phyloP scores from a whole-genome alignment of 2,888 invertebrate genomes.

The Cyrtodaria siliqua region DNA sequence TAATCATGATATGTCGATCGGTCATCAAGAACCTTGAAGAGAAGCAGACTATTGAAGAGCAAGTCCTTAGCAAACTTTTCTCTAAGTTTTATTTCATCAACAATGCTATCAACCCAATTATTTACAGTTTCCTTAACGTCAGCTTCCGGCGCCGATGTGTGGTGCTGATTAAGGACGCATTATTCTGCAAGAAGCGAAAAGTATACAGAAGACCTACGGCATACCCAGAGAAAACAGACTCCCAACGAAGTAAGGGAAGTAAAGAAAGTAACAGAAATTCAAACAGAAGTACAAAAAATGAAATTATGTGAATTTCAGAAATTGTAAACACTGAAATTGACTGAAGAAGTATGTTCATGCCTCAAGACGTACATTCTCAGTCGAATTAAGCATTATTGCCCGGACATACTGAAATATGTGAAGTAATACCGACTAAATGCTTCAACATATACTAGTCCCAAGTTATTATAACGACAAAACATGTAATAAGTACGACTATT shows the following conservation, averaged over 20 bases:
- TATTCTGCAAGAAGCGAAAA: slow-evolving; percentile 30
- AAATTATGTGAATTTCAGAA: slow-evolving; percentile 21
- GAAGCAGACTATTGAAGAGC: slow-evolving; percentile 51
- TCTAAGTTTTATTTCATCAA: slow-evolving; percentile 66
- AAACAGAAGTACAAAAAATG: slow-evolving; percentile 51
- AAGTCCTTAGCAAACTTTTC: slow-evolving; percentile 65
- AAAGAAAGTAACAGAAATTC: slow-evolving; percentile 32
- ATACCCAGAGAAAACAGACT: slow-evolving; percentile 45
- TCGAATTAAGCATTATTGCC: too few species aligned
- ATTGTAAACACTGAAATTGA: too few species aligned
- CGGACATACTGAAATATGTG: too few species aligned
- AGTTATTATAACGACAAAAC: too few species aligned
- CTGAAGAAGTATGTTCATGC: too few species aligned
- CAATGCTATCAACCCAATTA: slow-evolving; percentile 67
- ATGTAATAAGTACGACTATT: too few species aligned
- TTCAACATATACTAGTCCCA: too few species aligned
- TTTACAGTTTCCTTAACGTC: slow-evolving; percentile 68
- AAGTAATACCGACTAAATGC: too few species aligned
- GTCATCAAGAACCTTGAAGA: slow-evolving; percentile 58
- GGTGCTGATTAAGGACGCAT: slow-evolving; percentile 44
- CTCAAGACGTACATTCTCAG: too few species aligned
- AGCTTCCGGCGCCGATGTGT: slow-evolving; percentile 61
- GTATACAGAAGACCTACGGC: slow-evolving; percentile 15
- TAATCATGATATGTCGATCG: slow-evolving; percentile 64
- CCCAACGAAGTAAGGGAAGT: slow-evolving; percentile 53